These are phyloP conservation scores for Drosophila multiciliata DNA, from an alignment of 2,888 invertebrate species.

Conservation along the genomic window DNA sequence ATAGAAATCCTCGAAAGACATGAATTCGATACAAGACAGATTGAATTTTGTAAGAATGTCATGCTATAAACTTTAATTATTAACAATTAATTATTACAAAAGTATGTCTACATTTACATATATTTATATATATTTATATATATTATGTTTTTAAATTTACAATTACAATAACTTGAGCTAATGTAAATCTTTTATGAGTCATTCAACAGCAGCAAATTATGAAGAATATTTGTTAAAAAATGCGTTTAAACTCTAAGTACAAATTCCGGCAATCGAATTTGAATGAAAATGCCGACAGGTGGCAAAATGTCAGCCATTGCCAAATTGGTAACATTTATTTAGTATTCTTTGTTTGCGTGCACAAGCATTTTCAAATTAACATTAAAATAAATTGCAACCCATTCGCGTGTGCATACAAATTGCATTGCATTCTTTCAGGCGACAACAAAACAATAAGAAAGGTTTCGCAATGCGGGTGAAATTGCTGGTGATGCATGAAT, in stretches of 20 bases:
- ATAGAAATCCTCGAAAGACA: background rate
- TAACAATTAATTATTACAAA: no score
- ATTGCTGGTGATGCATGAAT: background rate
- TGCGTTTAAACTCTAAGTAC: background rate
- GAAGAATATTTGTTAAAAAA: background rate
- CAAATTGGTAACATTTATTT: constrained; percentile 29
- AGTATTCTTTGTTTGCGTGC: constrained; percentile 7
- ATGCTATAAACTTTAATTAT: background rate
- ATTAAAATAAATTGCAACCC: constrained; percentile 52
- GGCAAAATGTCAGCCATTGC: constrained; percentile 5
- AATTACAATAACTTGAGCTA: background rate
- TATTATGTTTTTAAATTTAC: no score
- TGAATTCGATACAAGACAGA: no score
- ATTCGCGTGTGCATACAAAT: constrained; percentile 58
- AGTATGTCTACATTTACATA: background rate
- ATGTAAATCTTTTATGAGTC: background rate
- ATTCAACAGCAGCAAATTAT: no score
- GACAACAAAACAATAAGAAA: constrained; percentile 9
- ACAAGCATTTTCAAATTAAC: constrained; percentile 30
- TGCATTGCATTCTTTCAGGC: constrained; percentile 68
- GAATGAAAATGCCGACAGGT: constrained; percentile 17
- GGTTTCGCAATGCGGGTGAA: constrained; percentile 15
- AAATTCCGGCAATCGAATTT: background rate
- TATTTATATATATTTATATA: background rate
- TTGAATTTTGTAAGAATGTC: background rate